A percentile compares a stretch with the other conserved stretches of the same genome.
These are phyloP conservation scores for Heterocephalus glaber DNA, from an alignment of 2,113 vertebrate species.

Conservation along the genomic window DNA sequence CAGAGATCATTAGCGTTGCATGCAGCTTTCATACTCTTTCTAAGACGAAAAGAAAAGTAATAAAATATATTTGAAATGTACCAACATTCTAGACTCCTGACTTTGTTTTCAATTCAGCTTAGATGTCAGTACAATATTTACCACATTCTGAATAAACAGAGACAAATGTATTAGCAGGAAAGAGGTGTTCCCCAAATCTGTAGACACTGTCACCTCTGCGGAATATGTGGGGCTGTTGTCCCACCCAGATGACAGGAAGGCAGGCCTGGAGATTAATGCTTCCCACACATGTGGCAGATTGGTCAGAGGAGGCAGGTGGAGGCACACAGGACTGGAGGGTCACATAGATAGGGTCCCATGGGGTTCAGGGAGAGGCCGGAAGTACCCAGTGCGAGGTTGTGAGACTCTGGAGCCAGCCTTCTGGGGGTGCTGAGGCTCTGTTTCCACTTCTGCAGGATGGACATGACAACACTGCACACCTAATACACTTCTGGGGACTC, in stretches of 20 bases:
- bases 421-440: background rate
- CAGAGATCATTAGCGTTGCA: conserved; percentile 88
- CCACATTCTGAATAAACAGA: background rate
- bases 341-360: background rate
- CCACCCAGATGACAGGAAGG: background rate
- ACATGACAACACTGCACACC: fast-evolving
- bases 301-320: background rate
- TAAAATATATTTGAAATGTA: conserved; percentile 88
- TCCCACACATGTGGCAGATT: background rate
- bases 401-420: background rate
- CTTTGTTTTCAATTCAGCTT: background rate
- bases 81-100: conserved; percentile 54
- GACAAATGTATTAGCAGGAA: background rate
- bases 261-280: background rate
- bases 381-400: background rate
- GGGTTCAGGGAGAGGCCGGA: background rate
- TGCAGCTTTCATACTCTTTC: conserved; percentile 91
- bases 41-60: conserved; percentile 88
- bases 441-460: background rate
- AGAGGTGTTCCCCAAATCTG: background rate
- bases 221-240: background rate
- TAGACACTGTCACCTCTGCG: background rate
- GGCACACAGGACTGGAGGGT: background rate
- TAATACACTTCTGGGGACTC: background rate
- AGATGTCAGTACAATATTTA: background rate